phyloP scores from a whole-genome alignment of 2,113 vertebrate species.

The Esox niger region DNA sequence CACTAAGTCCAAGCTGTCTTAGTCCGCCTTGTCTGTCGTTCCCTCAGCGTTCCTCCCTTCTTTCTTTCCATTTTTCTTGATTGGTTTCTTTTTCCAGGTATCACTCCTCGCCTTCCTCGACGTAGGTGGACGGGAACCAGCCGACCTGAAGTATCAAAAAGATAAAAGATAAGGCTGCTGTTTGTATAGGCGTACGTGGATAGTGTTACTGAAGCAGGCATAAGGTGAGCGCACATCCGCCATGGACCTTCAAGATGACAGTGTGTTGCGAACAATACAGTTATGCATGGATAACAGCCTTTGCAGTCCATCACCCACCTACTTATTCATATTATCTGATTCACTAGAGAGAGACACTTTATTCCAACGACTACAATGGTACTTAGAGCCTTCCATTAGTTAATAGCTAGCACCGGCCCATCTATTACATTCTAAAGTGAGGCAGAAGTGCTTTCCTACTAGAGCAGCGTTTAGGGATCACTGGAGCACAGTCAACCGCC shows the following conservation, averaged over 20 bases:
- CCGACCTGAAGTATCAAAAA: conserved; percentile 78
- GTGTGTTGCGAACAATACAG: no score
- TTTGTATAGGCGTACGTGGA: background rate
- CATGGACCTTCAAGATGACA: background rate
- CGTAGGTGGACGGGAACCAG: conserved; percentile 98
- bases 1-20: background rate
- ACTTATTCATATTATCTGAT: conserved; percentile 14
- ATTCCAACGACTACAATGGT: conserved; percentile 11
- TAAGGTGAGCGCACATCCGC: background rate
- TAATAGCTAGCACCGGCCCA: background rate
- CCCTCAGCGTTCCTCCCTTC: conserved; percentile 16
- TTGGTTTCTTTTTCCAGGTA: background rate
- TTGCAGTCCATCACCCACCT: conserved; percentile 6
- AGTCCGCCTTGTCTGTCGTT: conserved; percentile 6
- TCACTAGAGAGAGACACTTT: conserved; percentile 3
- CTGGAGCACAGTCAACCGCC: conserved; percentile 29
- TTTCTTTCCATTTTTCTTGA: conserved; percentile 10
- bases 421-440: conserved; percentile 25
- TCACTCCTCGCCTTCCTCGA: conserved; percentile 93
- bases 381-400: conserved; percentile 11
- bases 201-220: background rate
- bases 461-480: conserved; percentile 10
- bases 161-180: background rate
- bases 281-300: background rate
- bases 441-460: background rate